A percentile compares a stretch with the other conserved stretches of the same genome.
Conservation (phyloP, 2,888 invertebrate species). For the Enoplolaimus lenunculus region DNA sequence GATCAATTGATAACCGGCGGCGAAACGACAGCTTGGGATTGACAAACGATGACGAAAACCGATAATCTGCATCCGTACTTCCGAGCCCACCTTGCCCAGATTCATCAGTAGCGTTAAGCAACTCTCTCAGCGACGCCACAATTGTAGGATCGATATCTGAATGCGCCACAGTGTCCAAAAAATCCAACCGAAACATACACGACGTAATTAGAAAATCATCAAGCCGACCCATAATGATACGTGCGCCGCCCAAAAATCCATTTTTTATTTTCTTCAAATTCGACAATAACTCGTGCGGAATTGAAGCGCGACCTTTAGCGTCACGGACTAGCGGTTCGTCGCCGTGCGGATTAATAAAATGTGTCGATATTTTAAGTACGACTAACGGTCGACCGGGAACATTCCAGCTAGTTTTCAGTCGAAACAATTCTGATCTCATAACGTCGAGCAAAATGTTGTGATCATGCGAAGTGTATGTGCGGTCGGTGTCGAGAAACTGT, state of each 20-base stretch:
- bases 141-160: not conserved
- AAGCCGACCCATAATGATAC: conserved; percentile 79
- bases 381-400: conserved; percentile 89
- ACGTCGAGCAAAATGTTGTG: conserved; percentile 93
- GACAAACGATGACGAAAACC: too few species aligned
- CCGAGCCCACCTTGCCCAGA: too few species aligned
- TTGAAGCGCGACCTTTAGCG: not conserved
- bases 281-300: conserved; percentile 58
- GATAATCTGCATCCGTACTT: too few species aligned
- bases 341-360: too few species aligned
- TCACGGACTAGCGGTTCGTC: not conserved
- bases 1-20: too few species aligned
- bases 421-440: conserved; percentile 89
- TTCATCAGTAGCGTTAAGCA: too few species aligned
- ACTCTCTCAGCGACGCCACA: not conserved
- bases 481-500: conserved; percentile 90
- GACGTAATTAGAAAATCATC: conserved; percentile 91
- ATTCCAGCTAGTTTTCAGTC: conserved; percentile 95
- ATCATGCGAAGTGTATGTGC: conserved; percentile 96
- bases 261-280: conserved; percentile 95
- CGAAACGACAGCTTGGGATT: too few species aligned
- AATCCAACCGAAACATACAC: conserved; percentile 88
- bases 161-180: conserved; percentile 40
- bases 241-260: conserved; percentile 95
- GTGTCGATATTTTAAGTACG: conserved; percentile 49